Evolutionary conservation across 2,888 invertebrate species (phyloP).

Genomic region (Salticus scenicus): DNA sequence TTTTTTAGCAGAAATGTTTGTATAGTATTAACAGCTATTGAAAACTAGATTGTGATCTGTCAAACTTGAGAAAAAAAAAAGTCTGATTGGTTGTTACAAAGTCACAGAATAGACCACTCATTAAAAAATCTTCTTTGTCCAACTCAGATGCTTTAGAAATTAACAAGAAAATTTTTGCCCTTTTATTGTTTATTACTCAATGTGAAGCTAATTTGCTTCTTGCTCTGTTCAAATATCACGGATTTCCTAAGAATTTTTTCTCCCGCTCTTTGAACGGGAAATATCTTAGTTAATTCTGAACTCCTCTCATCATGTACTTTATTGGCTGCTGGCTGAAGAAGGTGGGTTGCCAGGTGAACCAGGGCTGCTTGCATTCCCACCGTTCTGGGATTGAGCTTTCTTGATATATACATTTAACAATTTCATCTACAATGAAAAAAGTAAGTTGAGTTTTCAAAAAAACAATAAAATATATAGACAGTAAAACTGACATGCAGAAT

Average conservation of each 20-base stretch:
- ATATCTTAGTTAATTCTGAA: neutral
- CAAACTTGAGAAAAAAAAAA: neutral
- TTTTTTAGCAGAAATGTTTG: neutral
- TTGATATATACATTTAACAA: slow-evolving; percentile 87
- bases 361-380: slow-evolving; percentile 42
- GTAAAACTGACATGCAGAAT: too few species aligned
- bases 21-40: slow-evolving; percentile 15
- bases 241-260: neutral
- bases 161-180: neutral
- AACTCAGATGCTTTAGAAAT: neutral
- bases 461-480: too few species aligned
- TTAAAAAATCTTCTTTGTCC: neutral
- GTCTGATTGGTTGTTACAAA: neutral
- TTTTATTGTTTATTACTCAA: too few species aligned
- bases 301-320: neutral
- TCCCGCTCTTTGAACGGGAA: neutral
- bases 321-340: slow-evolving; percentile 62
- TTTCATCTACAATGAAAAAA: slow-evolving; percentile 78
- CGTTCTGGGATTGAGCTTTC: slow-evolving; percentile 77
- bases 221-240: slow-evolving; percentile 9
- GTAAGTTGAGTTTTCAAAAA: too few species aligned
- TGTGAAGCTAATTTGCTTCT: neutral
- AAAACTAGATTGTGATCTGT: neutral
- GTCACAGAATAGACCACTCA: neutral
- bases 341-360: slow-evolving; percentile 63